Evolutionary conservation across 1,140 invertebrate genomes (phyloP).

Genomic region (Trialeurodes vaporariorum): DNA sequence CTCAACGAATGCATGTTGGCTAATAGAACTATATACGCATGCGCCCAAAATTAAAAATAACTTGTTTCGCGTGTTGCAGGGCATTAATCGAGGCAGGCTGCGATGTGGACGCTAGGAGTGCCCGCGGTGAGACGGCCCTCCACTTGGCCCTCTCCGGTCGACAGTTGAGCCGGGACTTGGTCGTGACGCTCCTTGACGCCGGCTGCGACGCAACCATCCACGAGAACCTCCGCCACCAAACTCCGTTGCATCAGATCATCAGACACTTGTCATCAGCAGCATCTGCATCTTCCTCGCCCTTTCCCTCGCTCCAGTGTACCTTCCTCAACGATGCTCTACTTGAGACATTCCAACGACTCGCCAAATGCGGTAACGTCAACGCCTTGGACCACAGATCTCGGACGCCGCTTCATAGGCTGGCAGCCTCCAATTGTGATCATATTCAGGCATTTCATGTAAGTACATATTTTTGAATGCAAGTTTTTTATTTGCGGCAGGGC

Average conservation of each 20-base stretch:
- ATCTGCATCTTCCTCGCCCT: too few relatives aligned
- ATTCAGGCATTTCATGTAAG: conserved; percentile 14
- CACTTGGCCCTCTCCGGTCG: conserved; percentile 34
- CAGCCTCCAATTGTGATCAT: conserved; percentile 25
- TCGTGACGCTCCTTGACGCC: conserved; percentile 31
- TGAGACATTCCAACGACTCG: conserved; percentile 31
- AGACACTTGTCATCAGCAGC: conserved; percentile 30
- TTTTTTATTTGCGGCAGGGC: too few relatives aligned
- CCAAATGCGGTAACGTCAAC: conserved; percentile 32
- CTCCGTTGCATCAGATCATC: conserved; percentile 34
- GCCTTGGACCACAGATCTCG: conserved; percentile 33
- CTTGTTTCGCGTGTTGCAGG: conserved; percentile 24
- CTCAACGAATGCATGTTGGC: background rate
- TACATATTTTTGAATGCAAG: too few relatives aligned
- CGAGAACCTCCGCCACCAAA: conserved; percentile 35
- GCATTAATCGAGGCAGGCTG: conserved; percentile 33
- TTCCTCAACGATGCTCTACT: conserved; percentile 27
- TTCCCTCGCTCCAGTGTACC: too few relatives aligned
- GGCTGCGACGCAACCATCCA: conserved; percentile 34
- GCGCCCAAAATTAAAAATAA: background rate
- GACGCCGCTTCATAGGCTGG: conserved; percentile 34
- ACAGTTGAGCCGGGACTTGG: conserved; percentile 29
- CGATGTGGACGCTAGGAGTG: conserved; percentile 33
- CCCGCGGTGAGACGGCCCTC: conserved; percentile 35
- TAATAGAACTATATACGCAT: background rate